These are phyloP conservation scores for Stegostoma tigrinum DNA, from an alignment of 2,113 vertebrate species.

Conservation along the genomic window DNA sequence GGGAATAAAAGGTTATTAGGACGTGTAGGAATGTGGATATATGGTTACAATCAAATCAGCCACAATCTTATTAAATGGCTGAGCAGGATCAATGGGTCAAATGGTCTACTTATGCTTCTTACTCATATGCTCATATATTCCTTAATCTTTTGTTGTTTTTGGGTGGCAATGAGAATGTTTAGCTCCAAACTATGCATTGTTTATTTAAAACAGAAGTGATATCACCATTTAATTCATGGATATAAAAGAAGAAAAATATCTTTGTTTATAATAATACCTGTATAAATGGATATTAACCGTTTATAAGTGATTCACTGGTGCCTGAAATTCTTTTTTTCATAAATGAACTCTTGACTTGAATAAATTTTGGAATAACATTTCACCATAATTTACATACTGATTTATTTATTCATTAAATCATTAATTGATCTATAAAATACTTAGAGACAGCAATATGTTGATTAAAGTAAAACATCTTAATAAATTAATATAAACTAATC, in stretches of 20 bases:
- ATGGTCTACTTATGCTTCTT: too few species aligned
- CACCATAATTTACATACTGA: not conserved
- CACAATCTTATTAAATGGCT: too few species aligned
- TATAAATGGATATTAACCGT: not conserved
- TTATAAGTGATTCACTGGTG: not conserved
- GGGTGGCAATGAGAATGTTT: not conserved
- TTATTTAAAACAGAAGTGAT: not conserved
- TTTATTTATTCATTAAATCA: not conserved
- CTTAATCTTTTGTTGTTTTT: not conserved
- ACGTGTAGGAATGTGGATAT: too few species aligned
- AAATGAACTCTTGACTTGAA: not conserved
- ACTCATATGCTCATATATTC: too few species aligned
- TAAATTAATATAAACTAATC: slow-evolving; percentile 28
- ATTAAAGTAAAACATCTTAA: slow-evolving; percentile 33
- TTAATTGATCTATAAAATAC: not conserved
- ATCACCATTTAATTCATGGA: not conserved
- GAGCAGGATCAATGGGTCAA: too few species aligned
- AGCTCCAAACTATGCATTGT: not conserved
- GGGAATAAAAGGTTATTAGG: too few species aligned
- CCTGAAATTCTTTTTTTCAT: not conserved
- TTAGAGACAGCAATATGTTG: not conserved
- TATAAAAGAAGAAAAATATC: not conserved
- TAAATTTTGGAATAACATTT: not conserved
- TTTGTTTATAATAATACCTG: not conserved
- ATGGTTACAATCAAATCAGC: too few species aligned